These are phyloP conservation scores for Mareca penelope DNA, from an alignment of 2,797 vertebrate genomes.

Conservation along the genomic window DNA sequence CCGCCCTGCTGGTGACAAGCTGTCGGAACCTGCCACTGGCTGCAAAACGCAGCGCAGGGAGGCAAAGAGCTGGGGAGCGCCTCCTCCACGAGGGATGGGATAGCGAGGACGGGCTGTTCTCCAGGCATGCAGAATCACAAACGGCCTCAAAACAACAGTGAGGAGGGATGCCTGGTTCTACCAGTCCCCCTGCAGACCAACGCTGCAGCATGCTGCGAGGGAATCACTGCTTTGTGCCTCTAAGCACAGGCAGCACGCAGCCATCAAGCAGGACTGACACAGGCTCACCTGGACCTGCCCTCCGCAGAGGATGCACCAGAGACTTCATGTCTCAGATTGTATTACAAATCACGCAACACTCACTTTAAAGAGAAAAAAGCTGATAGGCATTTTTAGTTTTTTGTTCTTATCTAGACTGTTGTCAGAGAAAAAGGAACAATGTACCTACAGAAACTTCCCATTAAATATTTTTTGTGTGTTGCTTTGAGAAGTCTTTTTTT, in stretches of 20 bases:
- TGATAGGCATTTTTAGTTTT: not conserved
- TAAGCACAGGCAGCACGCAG: not conserved
- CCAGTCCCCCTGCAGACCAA: too few species aligned
- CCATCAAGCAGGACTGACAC: not conserved
- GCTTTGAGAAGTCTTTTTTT: not conserved
- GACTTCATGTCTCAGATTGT: not conserved
- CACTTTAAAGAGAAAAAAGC: not conserved
- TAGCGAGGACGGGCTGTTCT: not conserved
- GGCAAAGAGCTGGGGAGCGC: not conserved
- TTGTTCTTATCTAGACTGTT: not conserved
- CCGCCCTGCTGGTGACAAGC: fast-evolving
- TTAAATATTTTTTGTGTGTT: not conserved
- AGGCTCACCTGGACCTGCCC: not conserved
- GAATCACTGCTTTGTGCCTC: not conserved
- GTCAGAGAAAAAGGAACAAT: not conserved
- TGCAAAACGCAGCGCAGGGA: not conserved
- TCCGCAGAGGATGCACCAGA: not conserved
- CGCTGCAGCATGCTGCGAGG: not conserved
- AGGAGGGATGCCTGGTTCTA: not conserved
- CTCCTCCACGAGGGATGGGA: not conserved
- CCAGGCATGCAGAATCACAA: not conserved
- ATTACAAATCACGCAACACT: not conserved
- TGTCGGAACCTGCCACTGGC: not conserved
- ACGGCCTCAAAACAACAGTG: too few species aligned
- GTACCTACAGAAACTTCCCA: not conserved